Evolutionary conservation across 2,113 vertebrate genomes (phyloP).

Genomic region (Rhombomys opimus): DNA sequence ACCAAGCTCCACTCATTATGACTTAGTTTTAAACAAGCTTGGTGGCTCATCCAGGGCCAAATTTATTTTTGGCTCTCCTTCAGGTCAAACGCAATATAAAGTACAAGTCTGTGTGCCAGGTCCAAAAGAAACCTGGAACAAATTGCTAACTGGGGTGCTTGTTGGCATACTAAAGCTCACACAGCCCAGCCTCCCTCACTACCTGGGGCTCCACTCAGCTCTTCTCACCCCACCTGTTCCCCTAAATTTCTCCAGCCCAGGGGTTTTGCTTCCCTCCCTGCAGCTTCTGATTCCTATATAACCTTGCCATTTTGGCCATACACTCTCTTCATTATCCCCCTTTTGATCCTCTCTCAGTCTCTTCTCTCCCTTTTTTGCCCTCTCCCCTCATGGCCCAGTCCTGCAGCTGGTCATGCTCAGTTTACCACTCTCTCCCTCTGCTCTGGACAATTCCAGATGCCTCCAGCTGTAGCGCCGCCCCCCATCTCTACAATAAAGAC

Average conservation of each 20-base stretch:
- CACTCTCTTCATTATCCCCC: background rate
- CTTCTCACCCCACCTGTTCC: background rate
- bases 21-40: background rate
- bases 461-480: background rate
- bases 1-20: background rate
- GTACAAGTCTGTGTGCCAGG: background rate
- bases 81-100: background rate
- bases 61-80: background rate
- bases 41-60: background rate
- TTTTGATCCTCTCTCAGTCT: background rate
- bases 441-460: background rate
- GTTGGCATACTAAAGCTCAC: background rate
- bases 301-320: background rate
- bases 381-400: background rate
- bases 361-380: background rate
- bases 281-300: background rate
- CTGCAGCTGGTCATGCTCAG: background rate
- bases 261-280: background rate
- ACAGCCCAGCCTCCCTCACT: background rate
- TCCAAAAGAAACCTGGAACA: background rate
- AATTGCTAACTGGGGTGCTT: background rate
- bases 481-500: background rate
- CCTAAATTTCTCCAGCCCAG: background rate
- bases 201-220: background rate
- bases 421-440: background rate